These are phyloP conservation scores for Sander vitreus DNA, from an alignment of 2,113 vertebrate genomes.

Conservation along the genomic window DNA sequence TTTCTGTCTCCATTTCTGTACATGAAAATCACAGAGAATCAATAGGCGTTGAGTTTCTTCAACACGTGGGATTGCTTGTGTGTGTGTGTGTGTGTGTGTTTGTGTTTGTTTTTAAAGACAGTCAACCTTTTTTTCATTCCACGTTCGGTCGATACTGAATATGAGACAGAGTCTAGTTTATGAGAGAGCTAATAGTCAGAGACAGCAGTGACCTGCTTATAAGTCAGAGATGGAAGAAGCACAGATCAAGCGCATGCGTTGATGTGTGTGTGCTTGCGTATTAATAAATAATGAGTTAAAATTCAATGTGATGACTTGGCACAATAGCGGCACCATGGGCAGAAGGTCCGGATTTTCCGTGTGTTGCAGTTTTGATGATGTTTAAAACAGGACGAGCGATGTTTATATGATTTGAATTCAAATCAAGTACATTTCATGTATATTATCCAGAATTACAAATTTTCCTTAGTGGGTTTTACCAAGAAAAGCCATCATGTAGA, in stretches of 20 bases:
- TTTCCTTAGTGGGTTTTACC: neutral
- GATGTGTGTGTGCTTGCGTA: neutral
- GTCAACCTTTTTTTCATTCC: slow-evolving; percentile 61
- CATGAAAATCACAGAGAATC: slow-evolving; percentile 58
- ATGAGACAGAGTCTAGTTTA: slow-evolving; percentile 59
- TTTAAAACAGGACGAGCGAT: neutral
- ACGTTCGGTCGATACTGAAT: slow-evolving; percentile 61
- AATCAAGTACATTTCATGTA: neutral
- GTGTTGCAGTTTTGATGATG: slow-evolving; percentile 18
- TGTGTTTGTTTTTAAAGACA: slow-evolving; percentile 46
- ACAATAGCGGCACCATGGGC: neutral
- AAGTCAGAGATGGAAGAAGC: slow-evolving; percentile 39
- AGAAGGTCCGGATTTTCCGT: neutral
- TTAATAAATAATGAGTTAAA: slow-evolving; percentile 53
- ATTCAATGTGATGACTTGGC: slow-evolving; percentile 24
- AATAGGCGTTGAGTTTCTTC: slow-evolving; percentile 60
- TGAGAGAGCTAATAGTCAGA: slow-evolving; percentile 59
- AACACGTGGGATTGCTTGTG: slow-evolving; percentile 3
- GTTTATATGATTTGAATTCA: neutral
- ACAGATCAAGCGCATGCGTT: neutral
- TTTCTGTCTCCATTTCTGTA: slow-evolving; percentile 52
- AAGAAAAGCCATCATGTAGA: neutral
- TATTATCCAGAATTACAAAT: neutral
- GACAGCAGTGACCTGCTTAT: slow-evolving; percentile 55
- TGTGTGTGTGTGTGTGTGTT: slow-evolving; percentile 16